Evolutionary conservation across 2,797 vertebrate genomes (phyloP).

Genomic region (Neoniphon sammara): DNA sequence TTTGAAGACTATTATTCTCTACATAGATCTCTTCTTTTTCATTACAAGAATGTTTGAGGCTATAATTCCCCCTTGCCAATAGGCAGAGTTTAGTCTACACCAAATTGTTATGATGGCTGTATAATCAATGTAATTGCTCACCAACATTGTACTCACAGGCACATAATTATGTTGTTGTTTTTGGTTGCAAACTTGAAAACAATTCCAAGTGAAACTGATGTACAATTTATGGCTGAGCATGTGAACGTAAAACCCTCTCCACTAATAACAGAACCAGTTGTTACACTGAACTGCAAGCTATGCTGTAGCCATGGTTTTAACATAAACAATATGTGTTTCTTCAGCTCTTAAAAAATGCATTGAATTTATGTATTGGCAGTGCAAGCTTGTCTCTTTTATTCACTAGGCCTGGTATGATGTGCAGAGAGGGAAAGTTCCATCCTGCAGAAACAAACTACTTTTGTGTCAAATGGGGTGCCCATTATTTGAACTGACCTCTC

Average conservation of each 20-base stretch:
- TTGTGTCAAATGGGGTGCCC: slow-evolving; percentile 51
- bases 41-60: slow-evolving; percentile 23
- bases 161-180: slow-evolving; percentile 48
- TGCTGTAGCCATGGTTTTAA: too few species aligned
- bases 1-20: too few species aligned
- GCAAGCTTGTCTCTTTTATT: slow-evolving; percentile 10
- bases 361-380: slow-evolving; percentile 1
- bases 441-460: slow-evolving; percentile 25
- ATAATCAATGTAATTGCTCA: slow-evolving; percentile 50
- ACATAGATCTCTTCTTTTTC: too few species aligned
- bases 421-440: slow-evolving; percentile 20
- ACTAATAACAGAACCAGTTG: neutral
- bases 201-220: slow-evolving; percentile 43
- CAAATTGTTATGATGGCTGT: slow-evolving; percentile 35
- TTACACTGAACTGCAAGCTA: slow-evolving; percentile 18
- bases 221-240: slow-evolving; percentile 38
- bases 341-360: slow-evolving; percentile 24
- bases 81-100: slow-evolving; percentile 43
- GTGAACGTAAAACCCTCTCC: slow-evolving; percentile 27
- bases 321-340: slow-evolving; percentile 16
- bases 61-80: slow-evolving; percentile 37
- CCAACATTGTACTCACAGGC: slow-evolving; percentile 44
- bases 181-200: slow-evolving; percentile 44
- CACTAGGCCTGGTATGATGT: slow-evolving; percentile 16
- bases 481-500: slow-evolving; percentile 62